These are phyloP conservation scores for Callinectes sapidus DNA, from an alignment of 2,888 invertebrate genomes.

Conservation along the genomic window DNA sequence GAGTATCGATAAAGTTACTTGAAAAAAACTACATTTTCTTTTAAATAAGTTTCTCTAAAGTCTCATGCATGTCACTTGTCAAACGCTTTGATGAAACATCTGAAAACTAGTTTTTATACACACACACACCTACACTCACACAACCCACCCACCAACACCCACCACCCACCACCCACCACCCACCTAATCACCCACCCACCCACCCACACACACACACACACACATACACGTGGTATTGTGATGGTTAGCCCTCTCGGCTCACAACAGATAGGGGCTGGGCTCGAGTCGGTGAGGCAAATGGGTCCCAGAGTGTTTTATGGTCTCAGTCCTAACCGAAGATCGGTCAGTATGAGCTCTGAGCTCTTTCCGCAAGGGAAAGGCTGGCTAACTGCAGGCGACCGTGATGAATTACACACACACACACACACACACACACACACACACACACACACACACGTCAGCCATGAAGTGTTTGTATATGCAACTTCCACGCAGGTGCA, in stretches of 20 bases:
- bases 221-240: conserved; percentile 6
- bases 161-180: conserved; percentile 6
- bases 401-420: conserved; percentile 18
- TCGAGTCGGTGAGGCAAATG: too few relatives aligned
- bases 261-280: too few relatives aligned
- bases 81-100: neutral
- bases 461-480: neutral
- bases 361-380: too few relatives aligned
- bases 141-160: too few relatives aligned
- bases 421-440: conserved; percentile 29
- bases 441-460: conserved; percentile 36
- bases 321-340: too few relatives aligned
- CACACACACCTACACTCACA: conserved; percentile 2
- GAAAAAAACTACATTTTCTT: neutral
- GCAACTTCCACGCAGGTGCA: neutral
- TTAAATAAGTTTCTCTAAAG: neutral
- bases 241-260: too few relatives aligned
- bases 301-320: too few relatives aligned
- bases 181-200: neutral
- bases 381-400: too few relatives aligned
- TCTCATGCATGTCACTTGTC: neutral
- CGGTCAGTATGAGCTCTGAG: too few relatives aligned
- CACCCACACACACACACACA: conserved; percentile 13
- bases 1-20: neutral
- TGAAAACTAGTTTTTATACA: neutral